A percentile compares a stretch with the other conserved stretches of the same genome.
These are phyloP conservation scores for Ciconia maguari DNA, from an alignment of 2,113 vertebrate species.

Conservation along the genomic window DNA sequence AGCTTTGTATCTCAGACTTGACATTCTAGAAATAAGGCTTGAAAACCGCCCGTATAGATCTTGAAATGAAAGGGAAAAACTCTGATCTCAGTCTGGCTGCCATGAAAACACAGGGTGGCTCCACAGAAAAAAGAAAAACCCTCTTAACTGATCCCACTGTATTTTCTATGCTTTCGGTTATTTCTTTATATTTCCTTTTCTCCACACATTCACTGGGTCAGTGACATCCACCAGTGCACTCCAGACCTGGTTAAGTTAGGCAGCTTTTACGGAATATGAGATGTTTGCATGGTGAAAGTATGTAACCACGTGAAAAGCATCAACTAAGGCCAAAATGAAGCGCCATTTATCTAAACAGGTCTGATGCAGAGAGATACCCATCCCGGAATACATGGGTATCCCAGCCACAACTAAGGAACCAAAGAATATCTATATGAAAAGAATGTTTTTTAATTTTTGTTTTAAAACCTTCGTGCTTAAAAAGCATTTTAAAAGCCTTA, in stretches of 20 bases:
- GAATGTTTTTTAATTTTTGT: rapidly evolving
- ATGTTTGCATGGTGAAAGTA: not conserved
- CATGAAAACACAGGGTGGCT: not conserved
- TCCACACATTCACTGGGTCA: not conserved
- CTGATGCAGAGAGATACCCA: not conserved
- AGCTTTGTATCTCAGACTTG: not conserved
- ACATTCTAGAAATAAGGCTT: not conserved
- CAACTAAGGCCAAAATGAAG: not conserved
- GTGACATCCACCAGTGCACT: not conserved
- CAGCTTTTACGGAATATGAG: not conserved
- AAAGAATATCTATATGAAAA: not conserved
- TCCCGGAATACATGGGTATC: not conserved
- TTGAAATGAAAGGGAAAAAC: not conserved
- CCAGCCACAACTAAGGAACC: not conserved
- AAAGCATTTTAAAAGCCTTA: not conserved
- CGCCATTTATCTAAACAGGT: not conserved
- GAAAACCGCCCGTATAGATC: not conserved
- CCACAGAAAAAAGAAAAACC: not conserved
- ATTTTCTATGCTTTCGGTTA: not conserved
- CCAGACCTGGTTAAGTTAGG: not conserved
- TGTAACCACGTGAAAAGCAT: not conserved
- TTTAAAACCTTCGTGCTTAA: not conserved
- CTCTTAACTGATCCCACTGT: not conserved
- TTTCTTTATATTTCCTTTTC: not conserved
- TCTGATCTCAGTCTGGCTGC: not conserved